Conservation (phyloP, 2,797 vertebrate species). For the Erpetoichthys calabaricus region DNA sequence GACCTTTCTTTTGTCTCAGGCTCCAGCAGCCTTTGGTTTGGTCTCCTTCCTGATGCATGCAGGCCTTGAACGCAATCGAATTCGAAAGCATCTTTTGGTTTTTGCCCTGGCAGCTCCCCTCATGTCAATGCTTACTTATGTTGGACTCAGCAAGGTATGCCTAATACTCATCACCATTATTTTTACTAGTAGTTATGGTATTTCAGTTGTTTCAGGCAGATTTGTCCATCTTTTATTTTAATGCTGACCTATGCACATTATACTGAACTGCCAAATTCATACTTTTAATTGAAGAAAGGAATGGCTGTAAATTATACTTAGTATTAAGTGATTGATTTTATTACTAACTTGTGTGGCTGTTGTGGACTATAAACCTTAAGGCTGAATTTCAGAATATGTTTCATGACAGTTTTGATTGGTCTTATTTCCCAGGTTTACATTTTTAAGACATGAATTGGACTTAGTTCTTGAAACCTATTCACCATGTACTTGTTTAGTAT, state of each 20-base stretch:
- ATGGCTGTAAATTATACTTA: too few species aligned
- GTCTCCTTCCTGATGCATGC: conserved; percentile 97
- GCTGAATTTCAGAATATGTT: too few species aligned
- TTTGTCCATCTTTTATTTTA: too few species aligned
- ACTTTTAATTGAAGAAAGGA: background rate
- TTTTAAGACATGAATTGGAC: too few species aligned
- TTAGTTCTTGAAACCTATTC: too few species aligned
- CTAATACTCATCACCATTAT: too few species aligned
- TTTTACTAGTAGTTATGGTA: background rate
- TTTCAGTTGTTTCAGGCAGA: background rate
- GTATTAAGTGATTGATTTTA: too few species aligned
- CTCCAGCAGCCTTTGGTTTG: conserved; percentile 89
- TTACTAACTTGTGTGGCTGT: too few species aligned
- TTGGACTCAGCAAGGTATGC: conserved; percentile 88
- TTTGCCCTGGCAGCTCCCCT: conserved; percentile 87
- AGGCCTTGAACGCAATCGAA: conserved; percentile 89
- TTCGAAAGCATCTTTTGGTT: conserved; percentile 89
- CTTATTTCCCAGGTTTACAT: too few species aligned
- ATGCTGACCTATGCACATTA: background rate
- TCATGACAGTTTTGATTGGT: too few species aligned
- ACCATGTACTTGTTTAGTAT: too few species aligned
- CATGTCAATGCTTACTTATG: conserved; percentile 83
- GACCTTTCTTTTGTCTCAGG: conserved; percentile 41
- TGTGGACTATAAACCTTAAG: too few species aligned
- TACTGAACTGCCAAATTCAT: background rate